Evolutionary conservation across 2,888 invertebrate genomes (phyloP).

Genomic region (Drosophila nr. fundita): DNA sequence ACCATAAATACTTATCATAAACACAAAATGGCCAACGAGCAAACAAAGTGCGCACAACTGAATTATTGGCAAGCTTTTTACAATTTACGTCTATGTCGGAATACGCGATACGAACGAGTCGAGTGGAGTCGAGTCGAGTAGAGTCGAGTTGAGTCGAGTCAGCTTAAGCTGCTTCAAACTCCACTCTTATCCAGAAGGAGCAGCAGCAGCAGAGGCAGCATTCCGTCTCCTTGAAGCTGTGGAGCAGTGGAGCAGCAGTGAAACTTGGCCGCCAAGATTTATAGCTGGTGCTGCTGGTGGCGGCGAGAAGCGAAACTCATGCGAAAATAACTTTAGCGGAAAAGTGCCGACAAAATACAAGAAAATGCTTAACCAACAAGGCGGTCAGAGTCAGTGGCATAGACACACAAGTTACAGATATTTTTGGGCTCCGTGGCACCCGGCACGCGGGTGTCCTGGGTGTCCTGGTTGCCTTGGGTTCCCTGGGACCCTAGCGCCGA

Average conservation of each 20-base stretch:
- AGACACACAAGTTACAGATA: conserved; percentile 48
- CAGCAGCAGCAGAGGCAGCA: conserved; percentile 16
- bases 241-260: conserved; percentile 36
- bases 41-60: conserved; percentile 41
- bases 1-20: conserved; percentile 43
- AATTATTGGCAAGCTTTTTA: conserved; percentile 67
- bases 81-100: conserved; percentile 34
- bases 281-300: conserved; percentile 46
- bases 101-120: background rate
- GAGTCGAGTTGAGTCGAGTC: conserved; percentile 17
- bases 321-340: conserved; percentile 79
- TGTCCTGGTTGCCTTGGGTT: background rate
- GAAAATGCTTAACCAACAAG: conserved; percentile 75
- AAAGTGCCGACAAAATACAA: conserved; percentile 79
- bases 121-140: conserved; percentile 7
- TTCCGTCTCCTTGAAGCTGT: conserved; percentile 13
- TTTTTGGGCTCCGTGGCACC: conserved; percentile 25
- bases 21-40: conserved; percentile 6
- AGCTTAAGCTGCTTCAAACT: conserved; percentile 61
- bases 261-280: conserved; percentile 65
- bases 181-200: conserved; percentile 10
- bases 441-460: conserved; percentile 13
- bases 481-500: conserved; percentile 23
- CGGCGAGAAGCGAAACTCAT: conserved; percentile 49
- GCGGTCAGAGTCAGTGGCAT: conserved; percentile 43